phyloP scores from a whole-genome alignment of 2,888 invertebrate genomes.

The Scrobipalpa costella region DNA sequence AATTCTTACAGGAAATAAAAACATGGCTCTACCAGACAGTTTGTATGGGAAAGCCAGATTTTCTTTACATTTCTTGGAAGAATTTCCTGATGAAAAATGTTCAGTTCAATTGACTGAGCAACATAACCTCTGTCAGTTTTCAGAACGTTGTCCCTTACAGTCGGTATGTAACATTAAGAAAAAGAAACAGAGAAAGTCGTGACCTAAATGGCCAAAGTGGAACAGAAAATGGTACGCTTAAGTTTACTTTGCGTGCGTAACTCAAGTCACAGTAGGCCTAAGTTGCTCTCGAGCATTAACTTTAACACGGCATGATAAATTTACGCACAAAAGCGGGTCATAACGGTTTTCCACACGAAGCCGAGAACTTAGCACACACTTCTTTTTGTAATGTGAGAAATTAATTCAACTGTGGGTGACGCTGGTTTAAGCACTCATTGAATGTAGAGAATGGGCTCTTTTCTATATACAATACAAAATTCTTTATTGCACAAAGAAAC shows the following conservation, averaged over 20 bases:
- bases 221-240: constrained; percentile 28
- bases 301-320: constrained; percentile 39
- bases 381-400: neutral
- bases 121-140: no score
- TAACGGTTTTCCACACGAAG: neutral
- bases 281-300: constrained; percentile 42
- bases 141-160: neutral
- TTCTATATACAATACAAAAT: no score
- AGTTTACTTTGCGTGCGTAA: constrained; percentile 52
- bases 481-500: no score
- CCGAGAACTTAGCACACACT: neutral
- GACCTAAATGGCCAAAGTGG: constrained; percentile 46
- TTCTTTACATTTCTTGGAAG: no score
- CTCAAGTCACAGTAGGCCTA: constrained; percentile 13
- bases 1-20: no score
- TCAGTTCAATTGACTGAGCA: no score
- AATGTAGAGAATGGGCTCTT: no score
- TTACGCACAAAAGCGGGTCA: constrained; percentile 13
- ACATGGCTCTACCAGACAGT: no score
- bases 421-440: neutral
- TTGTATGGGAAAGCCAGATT: no score
- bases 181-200: constrained; percentile 37
- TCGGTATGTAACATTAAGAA: constrained; percentile 10
- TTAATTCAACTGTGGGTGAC: neutral
- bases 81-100: no score